These are phyloP conservation scores for Bombus superbus DNA, from an alignment of 1,140 invertebrate genomes.

Conservation along the genomic window DNA sequence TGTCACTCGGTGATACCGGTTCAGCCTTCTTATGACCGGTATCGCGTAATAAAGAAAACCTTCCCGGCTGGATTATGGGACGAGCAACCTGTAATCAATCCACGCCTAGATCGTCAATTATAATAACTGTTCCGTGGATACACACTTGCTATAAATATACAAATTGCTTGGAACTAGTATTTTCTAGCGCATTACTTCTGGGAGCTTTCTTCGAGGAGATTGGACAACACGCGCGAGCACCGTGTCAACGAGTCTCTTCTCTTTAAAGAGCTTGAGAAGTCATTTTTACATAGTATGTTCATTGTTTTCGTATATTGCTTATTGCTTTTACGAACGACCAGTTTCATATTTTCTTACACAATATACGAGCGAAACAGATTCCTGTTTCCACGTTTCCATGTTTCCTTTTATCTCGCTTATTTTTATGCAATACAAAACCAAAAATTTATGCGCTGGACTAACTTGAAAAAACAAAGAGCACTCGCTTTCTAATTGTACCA, in stretches of 20 bases:
- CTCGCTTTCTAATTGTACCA: background rate
- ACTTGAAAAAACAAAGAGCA: background rate
- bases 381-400: background rate
- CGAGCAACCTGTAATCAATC: constrained; percentile 36
- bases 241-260: background rate
- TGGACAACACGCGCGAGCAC: background rate
- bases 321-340: background rate
- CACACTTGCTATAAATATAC: constrained; percentile 18
- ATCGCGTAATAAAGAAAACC: constrained; percentile 36
- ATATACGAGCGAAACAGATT: background rate
- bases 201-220: background rate
- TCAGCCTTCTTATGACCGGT: constrained; percentile 51
- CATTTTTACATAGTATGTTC: background rate
- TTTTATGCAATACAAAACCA: background rate
- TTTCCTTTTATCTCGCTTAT: background rate
- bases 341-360: background rate
- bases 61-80: constrained; percentile 27
- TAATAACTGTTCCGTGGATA: background rate
- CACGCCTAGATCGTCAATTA: constrained; percentile 28
- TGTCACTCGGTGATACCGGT: constrained; percentile 68
- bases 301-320: background rate
- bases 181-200: background rate
- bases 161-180: background rate
- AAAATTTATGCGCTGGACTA: background rate
- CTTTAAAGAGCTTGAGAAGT: background rate